These are phyloP conservation scores for Cottus gobio DNA, from an alignment of 2,113 vertebrate genomes.

Conservation along the genomic window DNA sequence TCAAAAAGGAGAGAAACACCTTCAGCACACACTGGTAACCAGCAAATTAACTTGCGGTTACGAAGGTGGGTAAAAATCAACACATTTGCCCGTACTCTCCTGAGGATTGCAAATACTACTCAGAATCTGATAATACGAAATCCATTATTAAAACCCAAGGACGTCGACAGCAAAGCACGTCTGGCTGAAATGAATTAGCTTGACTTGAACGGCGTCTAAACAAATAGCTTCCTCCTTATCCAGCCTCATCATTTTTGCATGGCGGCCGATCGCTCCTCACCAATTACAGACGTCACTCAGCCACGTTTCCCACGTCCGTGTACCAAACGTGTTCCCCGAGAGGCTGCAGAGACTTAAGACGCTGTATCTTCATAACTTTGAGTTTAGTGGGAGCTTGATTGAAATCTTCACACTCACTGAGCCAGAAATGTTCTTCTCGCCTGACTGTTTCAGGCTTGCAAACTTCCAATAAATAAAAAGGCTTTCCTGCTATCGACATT, in stretches of 20 bases:
- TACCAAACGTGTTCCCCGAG: slow-evolving; percentile 15
- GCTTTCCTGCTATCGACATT: background rate
- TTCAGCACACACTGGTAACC: background rate
- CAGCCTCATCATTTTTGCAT: slow-evolving; percentile 38
- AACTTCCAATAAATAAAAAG: slow-evolving; percentile 1
- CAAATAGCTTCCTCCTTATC: slow-evolving; percentile 56
- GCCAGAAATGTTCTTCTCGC: slow-evolving; percentile 1
- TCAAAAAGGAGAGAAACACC: slow-evolving; percentile 4
- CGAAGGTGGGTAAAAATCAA: slow-evolving; percentile 4
- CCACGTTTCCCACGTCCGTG: slow-evolving; percentile 17
- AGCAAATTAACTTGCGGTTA: background rate
- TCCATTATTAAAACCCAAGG: slow-evolving; percentile 54
- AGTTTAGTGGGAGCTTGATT: background rate
- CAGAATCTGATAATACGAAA: slow-evolving; percentile 46
- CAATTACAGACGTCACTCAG: slow-evolving; percentile 40
- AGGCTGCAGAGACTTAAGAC: background rate
- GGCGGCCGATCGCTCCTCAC: slow-evolving; percentile 6
- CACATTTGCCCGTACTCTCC: slow-evolving; percentile 5
- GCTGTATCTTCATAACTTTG: background rate
- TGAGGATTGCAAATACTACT: slow-evolving; percentile 27
- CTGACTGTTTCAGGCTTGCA: background rate
- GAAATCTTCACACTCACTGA: slow-evolving; percentile 12
- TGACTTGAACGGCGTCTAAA: slow-evolving; percentile 42
- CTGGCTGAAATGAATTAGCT: slow-evolving; percentile 65
- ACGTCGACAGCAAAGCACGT: slow-evolving; percentile 48